A percentile compares a stretch with the other conserved stretches of the same genome.
Conservation (phyloP, 2,888 invertebrate species). For the Melitaea athalia region DNA sequence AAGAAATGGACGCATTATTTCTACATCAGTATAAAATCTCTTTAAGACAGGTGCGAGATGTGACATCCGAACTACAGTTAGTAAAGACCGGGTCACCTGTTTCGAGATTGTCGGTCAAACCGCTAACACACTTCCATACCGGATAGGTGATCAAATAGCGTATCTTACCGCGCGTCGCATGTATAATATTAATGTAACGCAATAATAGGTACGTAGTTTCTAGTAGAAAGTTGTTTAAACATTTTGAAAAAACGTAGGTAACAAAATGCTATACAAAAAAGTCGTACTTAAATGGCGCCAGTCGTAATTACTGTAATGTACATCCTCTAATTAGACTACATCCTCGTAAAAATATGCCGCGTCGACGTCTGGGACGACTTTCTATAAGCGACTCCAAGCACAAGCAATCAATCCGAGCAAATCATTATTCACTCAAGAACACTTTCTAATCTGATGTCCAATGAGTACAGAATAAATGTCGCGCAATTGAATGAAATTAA, state of each 20-base stretch:
- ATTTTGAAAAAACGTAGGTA: constrained; percentile 13
- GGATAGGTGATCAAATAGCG: constrained; percentile 48
- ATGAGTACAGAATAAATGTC: constrained; percentile 42
- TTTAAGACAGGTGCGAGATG: constrained; percentile 62
- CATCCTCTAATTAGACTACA: constrained; percentile 65
- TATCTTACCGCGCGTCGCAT: constrained; percentile 34
- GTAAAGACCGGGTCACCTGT: constrained; percentile 74
- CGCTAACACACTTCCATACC: constrained; percentile 64
- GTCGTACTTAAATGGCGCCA: constrained; percentile 26
- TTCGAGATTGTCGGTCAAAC: constrained; percentile 56
- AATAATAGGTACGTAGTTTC: constrained; percentile 30
- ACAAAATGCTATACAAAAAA: constrained; percentile 13
- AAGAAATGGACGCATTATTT: constrained; percentile 51
- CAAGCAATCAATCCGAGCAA: constrained; percentile 75
- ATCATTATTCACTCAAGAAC: constrained; percentile 68
- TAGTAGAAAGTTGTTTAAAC: constrained; percentile 33
- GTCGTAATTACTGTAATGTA: constrained; percentile 48
- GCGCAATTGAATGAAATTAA: constrained; percentile 46
- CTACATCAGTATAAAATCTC: constrained; percentile 72
- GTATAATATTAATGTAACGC: constrained; percentile 34
- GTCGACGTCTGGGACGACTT: constrained; percentile 66
- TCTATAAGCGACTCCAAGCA: constrained; percentile 70
- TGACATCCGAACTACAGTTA: constrained; percentile 76
- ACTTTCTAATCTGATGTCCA: constrained; percentile 75
- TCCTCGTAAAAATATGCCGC: constrained; percentile 65